Percentiles rank a stretch among this genome's conserved stretches.
phyloP scores from a whole-genome alignment of 1,140 invertebrate species.

The Penaeus indicus region DNA sequence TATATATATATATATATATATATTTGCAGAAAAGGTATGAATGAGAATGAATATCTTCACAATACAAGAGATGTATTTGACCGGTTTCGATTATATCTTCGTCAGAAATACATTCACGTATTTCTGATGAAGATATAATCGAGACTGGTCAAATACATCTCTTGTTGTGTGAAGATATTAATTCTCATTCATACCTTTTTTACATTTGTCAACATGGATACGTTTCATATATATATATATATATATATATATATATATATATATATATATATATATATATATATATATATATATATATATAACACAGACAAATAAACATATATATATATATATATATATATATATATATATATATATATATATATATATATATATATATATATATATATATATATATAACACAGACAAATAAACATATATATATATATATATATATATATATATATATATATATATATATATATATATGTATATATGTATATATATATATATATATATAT shows the following conservation, averaged over 20 bases:
- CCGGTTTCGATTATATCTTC: too few relatives aligned
- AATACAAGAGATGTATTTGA: too few relatives aligned
- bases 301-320: too few relatives aligned
- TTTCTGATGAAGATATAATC: too few relatives aligned
- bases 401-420: not conserved
- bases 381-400: constrained; percentile 20
- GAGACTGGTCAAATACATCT: too few relatives aligned
- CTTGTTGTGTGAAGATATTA: too few relatives aligned
- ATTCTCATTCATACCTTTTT: too few relatives aligned
- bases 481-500: not conserved
- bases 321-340: not conserved
- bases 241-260: constrained; percentile 2
- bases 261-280: constrained; percentile 16
- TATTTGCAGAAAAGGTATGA: too few relatives aligned
- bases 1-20: constrained; percentile 17
- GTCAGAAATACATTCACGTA: too few relatives aligned
- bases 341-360: not conserved
- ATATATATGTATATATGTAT: not conserved
- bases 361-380: constrained; percentile 13
- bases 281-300: constrained; percentile 29
- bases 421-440: not conserved
- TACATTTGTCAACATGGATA: too few relatives aligned
- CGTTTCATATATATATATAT: not conserved
- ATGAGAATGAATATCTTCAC: too few relatives aligned
- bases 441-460: not conserved